Percentiles rank a stretch among this genome's conserved stretches.
Evolutionary conservation across 2,797 vertebrate species (phyloP).

Genomic region (Champsocephalus esox): DNA sequence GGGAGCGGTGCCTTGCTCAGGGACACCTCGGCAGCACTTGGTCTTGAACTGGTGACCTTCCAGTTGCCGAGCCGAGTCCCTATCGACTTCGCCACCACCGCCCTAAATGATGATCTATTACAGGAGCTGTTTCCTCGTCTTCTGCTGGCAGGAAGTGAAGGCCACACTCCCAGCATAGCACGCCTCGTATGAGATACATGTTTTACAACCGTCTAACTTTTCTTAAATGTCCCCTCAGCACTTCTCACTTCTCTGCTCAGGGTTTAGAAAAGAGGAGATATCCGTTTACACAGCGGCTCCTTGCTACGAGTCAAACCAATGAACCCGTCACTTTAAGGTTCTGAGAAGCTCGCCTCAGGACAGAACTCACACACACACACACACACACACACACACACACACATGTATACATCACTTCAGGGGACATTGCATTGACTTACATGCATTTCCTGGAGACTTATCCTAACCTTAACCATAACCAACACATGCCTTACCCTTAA

Average conservation of each 20-base stretch:
- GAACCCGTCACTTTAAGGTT: conserved; percentile 56
- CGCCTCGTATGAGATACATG: conserved; percentile 11
- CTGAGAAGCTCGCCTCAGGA: conserved; percentile 13
- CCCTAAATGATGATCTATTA: neutral
- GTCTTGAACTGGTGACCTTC: too few species aligned
- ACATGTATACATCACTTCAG: neutral
- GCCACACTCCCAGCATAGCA: conserved; percentile 11
- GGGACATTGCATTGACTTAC: too few species aligned
- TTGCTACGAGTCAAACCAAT: conserved; percentile 42
- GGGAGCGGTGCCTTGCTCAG: too few species aligned
- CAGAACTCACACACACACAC: conserved; percentile 10
- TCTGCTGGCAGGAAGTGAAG: conserved; percentile 24
- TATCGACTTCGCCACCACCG: too few species aligned
- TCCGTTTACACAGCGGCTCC: conserved; percentile 55
- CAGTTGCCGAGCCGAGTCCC: too few species aligned
- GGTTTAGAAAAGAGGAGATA: conserved; percentile 10
- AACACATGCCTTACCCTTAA: too few species aligned
- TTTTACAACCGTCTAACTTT: conserved; percentile 24
- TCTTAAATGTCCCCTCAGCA: conserved; percentile 8
- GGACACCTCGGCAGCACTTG: too few species aligned
- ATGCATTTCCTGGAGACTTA: too few species aligned
- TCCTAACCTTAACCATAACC: too few species aligned
- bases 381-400: conserved; percentile 5
- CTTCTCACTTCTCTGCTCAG: conserved; percentile 19
- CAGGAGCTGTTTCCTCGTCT: neutral